A percentile compares a stretch with the other conserved stretches of the same genome.
These are phyloP conservation scores for Eilema depressum DNA, from an alignment of 2,888 invertebrate genomes.

Conservation along the genomic window DNA sequence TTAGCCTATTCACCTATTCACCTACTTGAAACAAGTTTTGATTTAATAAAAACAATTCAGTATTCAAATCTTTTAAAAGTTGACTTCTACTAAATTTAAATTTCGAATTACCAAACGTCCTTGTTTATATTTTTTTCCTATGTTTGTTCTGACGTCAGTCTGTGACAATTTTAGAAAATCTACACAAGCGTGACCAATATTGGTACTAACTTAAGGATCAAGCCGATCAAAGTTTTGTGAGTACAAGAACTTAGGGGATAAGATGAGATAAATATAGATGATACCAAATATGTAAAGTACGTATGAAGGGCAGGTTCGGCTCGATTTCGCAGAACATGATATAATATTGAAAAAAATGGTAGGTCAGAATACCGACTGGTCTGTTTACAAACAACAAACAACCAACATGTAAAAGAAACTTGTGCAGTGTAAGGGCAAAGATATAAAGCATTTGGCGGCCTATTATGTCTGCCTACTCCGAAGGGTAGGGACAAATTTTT, in stretches of 20 bases:
- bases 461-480: too few species aligned
- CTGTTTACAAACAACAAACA: background rate
- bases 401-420: background rate
- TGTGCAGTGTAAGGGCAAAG: background rate
- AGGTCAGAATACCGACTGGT: background rate
- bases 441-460: background rate
- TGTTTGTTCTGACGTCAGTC: background rate
- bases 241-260: background rate
- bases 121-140: background rate
- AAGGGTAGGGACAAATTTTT: too few species aligned
- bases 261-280: too few species aligned
- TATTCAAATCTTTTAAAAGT: conserved; percentile 14
- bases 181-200: background rate
- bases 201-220: too few species aligned
- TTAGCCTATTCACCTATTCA: conserved; percentile 52
- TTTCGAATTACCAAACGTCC: conserved; percentile 5
- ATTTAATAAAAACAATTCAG: conserved; percentile 20
- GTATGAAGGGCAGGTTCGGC: too few species aligned
- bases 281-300: too few species aligned
- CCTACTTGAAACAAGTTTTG: conserved; percentile 40
- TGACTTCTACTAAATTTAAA: background rate
- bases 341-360: too few species aligned
- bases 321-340: too few species aligned
- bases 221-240: background rate
- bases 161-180: background rate